Conservation (phyloP, 2,888 invertebrate species). For the Eristalis intricaria region DNA sequence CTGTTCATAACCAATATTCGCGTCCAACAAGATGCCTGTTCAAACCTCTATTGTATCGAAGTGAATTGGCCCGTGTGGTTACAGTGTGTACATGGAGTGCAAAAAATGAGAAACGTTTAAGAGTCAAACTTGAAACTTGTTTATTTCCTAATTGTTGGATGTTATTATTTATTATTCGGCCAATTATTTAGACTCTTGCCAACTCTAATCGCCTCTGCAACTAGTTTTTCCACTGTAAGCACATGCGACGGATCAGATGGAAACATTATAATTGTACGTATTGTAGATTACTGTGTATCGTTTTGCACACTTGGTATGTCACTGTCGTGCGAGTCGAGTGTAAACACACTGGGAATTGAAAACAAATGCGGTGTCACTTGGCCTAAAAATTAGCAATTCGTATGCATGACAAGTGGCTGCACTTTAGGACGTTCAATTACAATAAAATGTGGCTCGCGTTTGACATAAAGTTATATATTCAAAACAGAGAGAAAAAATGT, state of each 20-base stretch:
- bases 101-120: neutral
- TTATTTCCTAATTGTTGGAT: constrained; percentile 15
- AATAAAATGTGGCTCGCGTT: constrained; percentile 35
- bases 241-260: neutral
- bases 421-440: constrained; percentile 9
- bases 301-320: neutral
- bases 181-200: constrained; percentile 5
- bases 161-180: neutral
- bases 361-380: constrained; percentile 16
- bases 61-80: constrained; percentile 2
- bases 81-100: neutral
- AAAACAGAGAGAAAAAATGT: neutral
- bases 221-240: neutral
- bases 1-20: constrained; percentile 1
- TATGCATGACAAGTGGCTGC: constrained; percentile 42
- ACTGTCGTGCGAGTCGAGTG: neutral
- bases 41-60: neutral
- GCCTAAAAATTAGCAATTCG: constrained; percentile 48
- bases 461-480: neutral
- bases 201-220: neutral
- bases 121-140: neutral
- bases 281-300: neutral
- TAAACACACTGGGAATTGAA: neutral
- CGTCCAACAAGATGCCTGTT: neutral
- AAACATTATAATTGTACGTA: neutral